Evolutionary conservation across 2,888 invertebrate genomes (phyloP), one percentile per base, ranked within the genome.

Genomic region (Fragum sueziense): DNA sequence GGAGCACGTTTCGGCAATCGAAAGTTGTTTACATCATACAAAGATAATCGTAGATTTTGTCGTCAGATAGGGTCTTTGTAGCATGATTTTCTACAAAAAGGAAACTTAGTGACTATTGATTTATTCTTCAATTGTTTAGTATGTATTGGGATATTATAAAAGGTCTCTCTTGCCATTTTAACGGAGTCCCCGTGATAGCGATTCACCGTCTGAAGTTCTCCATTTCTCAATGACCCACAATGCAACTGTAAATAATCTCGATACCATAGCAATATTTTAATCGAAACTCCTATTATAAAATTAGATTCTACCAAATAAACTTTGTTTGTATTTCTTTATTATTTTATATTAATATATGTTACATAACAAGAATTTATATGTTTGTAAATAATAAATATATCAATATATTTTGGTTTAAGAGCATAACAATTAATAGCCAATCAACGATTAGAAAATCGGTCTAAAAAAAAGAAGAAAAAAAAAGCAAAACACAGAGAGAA

Each of bases 161-260:
- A 71, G 59, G 71, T 29, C 27, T 74, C 67, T 79, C 80, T 81
- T 74, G 79, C 80, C 84, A 84, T 84, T 84, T 79, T 72, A 65
- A 14, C 65, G 34, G 71, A 79, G 76, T 76, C 70, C 74, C 57
- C 51, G 61, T 33, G 33, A 68, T 79, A 72, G 72, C 37, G 72
- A 52, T 67, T 65, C 54, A 34, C 61, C 70, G 70, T 54, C 37
- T 27, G 65, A 70, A 51, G 41, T 74, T 80, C 74, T 81, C 81
- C 84, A 84, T 81, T 84, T 57, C 81, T 70, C 69, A 70, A 79
- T 81, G 25, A 47, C 80, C 84, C 84, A 84, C 33, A 76, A 81
- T 80, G 80, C 84, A 72, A 11, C n/a, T 20, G n/a, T 62, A 33
- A 33, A 62, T 62, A 62, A 33, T 62, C 62, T 33, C 34, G n/a